A percentile compares a stretch with the other conserved stretches of the same genome.
Conservation (phyloP, 2,888 invertebrate species). For the Lysandra bellargus region DNA sequence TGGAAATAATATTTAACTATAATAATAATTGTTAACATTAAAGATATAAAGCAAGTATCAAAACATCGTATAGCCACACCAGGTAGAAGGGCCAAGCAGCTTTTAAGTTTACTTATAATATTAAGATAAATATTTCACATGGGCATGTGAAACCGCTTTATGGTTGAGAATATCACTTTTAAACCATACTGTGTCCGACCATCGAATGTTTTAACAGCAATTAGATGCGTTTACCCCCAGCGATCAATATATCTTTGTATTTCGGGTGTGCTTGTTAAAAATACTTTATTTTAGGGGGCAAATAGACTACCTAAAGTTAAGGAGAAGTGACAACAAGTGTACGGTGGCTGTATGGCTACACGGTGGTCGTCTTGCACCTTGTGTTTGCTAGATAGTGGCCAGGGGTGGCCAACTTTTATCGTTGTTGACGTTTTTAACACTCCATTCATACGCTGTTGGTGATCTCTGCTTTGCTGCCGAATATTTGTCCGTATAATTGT, state of each 20-base stretch:
- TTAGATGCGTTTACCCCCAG: slow-evolving; percentile 71
- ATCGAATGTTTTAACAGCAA: slow-evolving; percentile 76
- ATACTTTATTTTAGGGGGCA: slow-evolving; percentile 67
- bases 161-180: slow-evolving; percentile 78
- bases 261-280: slow-evolving; percentile 73
- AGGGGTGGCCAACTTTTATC: slow-evolving; percentile 38
- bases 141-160: slow-evolving; percentile 77
- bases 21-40: not conserved
- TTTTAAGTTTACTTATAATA: slow-evolving; percentile 79
- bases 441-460: slow-evolving; percentile 4
- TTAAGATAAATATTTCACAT: slow-evolving; percentile 80
- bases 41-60: slow-evolving; percentile 49
- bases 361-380: slow-evolving; percentile 50
- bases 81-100: slow-evolving; percentile 50
- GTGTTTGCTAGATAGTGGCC: slow-evolving; percentile 44
- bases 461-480: slow-evolving; percentile 16
- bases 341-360: slow-evolving; percentile 35
- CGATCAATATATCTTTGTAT: slow-evolving; percentile 57
- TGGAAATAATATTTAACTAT: not conserved
- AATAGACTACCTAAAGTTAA: slow-evolving; percentile 59
- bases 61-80: slow-evolving; percentile 45
- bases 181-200: slow-evolving; percentile 70
- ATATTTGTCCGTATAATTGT: slow-evolving; percentile 32
- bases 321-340: slow-evolving; percentile 58
- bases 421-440: slow-evolving; percentile 19